These are phyloP conservation scores for Platichthys stellatus DNA, from an alignment of 2,113 vertebrate genomes.

Conservation along the genomic window DNA sequence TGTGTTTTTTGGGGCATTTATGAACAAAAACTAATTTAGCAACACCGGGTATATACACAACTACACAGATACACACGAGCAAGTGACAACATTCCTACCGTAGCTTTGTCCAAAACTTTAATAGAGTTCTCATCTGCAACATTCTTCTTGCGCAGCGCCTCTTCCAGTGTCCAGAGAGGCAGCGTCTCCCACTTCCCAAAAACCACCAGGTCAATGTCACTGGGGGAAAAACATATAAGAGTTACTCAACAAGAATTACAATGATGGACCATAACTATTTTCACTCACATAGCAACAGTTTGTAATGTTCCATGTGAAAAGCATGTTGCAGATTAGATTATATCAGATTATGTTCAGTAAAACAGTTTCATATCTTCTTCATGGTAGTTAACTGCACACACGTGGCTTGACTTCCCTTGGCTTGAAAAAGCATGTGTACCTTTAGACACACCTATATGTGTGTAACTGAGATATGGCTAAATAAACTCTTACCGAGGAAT, in stretches of 20 bases:
- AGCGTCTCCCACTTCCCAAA: constrained; percentile 98
- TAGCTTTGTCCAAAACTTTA: constrained; percentile 98
- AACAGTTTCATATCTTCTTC: background rate
- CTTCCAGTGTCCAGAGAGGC: constrained; percentile 96
- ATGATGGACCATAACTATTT: background rate
- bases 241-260: background rate
- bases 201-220: constrained; percentile 97
- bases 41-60: background rate
- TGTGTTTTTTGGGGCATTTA: background rate
- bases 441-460: background rate
- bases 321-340: background rate
- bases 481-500: background rate
- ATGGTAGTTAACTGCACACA: background rate
- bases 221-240: constrained; percentile 56
- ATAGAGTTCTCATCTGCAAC: constrained; percentile 95
- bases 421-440: constrained; percentile 11
- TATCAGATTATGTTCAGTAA: background rate
- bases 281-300: background rate
- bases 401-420: constrained; percentile 28
- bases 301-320: background rate
- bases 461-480: background rate
- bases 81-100: constrained; percentile 78
- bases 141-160: constrained; percentile 93
- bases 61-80: background rate
- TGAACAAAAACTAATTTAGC: background rate